Percentiles rank a stretch among this genome's conserved stretches.
Conservation (phyloP, 2,113 vertebrate species). For the Peromyscus californicus region DNA sequence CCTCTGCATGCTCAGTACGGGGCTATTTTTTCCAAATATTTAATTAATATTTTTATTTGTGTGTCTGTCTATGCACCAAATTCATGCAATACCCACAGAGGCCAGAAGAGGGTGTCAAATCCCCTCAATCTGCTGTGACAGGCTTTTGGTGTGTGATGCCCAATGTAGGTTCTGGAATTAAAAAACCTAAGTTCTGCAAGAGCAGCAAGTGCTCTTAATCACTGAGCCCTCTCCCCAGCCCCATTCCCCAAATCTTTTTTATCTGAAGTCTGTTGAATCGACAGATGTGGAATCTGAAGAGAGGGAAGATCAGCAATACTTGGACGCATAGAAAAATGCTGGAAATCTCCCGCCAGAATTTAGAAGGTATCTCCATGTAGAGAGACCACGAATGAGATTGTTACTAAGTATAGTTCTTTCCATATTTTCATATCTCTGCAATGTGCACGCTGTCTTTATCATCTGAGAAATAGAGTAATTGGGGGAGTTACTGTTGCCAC, state of each 20-base stretch:
- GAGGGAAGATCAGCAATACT: neutral
- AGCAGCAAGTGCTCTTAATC: neutral
- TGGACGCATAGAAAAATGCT: slow-evolving; percentile 3
- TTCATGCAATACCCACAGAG: neutral
- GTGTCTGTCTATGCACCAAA: neutral
- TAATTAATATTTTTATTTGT: neutral
- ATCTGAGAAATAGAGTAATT: slow-evolving; percentile 12
- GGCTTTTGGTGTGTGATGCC: neutral
- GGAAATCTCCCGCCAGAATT: neutral
- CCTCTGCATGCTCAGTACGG: neutral
- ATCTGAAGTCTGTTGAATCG: neutral
- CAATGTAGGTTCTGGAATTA: neutral
- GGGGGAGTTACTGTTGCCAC: neutral
- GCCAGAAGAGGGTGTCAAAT: neutral
- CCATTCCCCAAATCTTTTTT: neutral
- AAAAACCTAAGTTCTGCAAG: neutral
- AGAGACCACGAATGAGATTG: neutral
- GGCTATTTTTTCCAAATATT: neutral
- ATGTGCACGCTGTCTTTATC: neutral
- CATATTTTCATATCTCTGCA: slow-evolving; percentile 43
- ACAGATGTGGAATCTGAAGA: neutral
- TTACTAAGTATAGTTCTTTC: slow-evolving; percentile 11
- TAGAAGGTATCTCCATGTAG: neutral
- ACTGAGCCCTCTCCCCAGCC: too few species aligned
- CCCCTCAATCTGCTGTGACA: neutral